phyloP scores from a whole-genome alignment of 2,888 invertebrate species.

The Tribolium freemani region DNA sequence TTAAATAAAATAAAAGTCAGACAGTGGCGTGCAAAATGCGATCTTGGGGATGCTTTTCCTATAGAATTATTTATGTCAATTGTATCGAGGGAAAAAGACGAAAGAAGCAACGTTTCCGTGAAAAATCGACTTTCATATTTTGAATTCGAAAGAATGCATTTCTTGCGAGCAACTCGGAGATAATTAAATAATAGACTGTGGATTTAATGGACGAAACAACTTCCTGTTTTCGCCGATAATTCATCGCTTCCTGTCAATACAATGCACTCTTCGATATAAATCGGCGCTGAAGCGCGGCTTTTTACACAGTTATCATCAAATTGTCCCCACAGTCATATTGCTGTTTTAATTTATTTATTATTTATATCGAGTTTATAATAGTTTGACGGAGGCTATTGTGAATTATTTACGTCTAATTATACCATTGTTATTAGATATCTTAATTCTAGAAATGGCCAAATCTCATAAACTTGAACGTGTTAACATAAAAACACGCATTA shows the following conservation, averaged over 20 bases:
- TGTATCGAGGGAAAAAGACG: slow-evolving; percentile 8
- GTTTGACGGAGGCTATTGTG: no score
- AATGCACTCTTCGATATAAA: slow-evolving; percentile 20
- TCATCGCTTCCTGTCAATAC: slow-evolving; percentile 37
- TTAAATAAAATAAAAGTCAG: background rate
- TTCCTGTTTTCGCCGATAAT: slow-evolving; percentile 36
- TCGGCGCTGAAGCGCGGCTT: background rate
- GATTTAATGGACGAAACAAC: slow-evolving; percentile 34
- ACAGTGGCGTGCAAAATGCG: background rate
- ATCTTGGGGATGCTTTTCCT: slow-evolving; percentile 3
- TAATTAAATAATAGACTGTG: slow-evolving; percentile 33
- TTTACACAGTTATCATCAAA: background rate
- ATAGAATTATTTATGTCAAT: slow-evolving; percentile 32
- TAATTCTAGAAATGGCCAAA: background rate
- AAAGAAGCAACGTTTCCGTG: slow-evolving; percentile 27
- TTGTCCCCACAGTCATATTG: background rate
- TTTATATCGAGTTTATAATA: no score
- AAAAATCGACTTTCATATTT: background rate
- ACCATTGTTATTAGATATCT: background rate
- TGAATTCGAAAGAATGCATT: background rate
- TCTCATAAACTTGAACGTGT: background rate
- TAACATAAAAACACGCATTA: background rate
- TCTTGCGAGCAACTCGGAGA: background rate
- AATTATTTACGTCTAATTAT: background rate
- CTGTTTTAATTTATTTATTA: background rate